These are phyloP conservation scores for Nannoperca australis DNA, from an alignment of 2,797 vertebrate genomes.

Conservation along the genomic window DNA sequence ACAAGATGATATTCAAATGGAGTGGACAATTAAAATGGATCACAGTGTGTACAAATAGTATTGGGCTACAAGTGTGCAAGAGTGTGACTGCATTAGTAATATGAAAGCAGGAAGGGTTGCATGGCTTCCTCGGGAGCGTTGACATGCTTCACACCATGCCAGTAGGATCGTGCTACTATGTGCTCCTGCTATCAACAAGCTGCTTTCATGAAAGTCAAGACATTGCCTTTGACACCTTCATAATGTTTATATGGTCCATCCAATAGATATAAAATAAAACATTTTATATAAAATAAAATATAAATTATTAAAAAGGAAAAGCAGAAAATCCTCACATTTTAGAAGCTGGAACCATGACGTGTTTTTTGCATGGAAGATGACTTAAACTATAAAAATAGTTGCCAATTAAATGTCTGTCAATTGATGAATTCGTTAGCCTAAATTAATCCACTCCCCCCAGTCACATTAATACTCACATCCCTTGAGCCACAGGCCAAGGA, in stretches of 20 bases:
- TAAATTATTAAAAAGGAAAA: neutral
- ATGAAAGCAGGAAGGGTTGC: neutral
- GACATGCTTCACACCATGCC: neutral
- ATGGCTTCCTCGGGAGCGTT: neutral
- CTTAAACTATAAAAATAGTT: too few species aligned
- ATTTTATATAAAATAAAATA: too few species aligned
- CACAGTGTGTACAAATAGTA: constrained; percentile 39
- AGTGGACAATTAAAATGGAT: constrained; percentile 54
- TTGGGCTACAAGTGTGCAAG: constrained; percentile 38
- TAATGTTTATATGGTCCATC: too few species aligned
- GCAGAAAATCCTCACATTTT: too few species aligned
- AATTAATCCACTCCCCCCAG: too few species aligned
- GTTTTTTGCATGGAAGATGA: too few species aligned
- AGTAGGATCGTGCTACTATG: neutral
- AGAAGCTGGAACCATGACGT: too few species aligned
- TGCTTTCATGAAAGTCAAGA: neutral
- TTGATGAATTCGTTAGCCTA: too few species aligned
- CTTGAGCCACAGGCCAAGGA: too few species aligned
- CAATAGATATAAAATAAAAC: too few species aligned
- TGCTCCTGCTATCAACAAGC: neutral
- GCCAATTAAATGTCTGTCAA: too few species aligned
- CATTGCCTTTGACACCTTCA: neutral
- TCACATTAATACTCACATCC: too few species aligned
- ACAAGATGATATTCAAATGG: constrained; percentile 50
- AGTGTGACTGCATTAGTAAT: constrained; percentile 22